phyloP scores from a whole-genome alignment of 2,797 vertebrate species.

The Labroides dimidiatus region DNA sequence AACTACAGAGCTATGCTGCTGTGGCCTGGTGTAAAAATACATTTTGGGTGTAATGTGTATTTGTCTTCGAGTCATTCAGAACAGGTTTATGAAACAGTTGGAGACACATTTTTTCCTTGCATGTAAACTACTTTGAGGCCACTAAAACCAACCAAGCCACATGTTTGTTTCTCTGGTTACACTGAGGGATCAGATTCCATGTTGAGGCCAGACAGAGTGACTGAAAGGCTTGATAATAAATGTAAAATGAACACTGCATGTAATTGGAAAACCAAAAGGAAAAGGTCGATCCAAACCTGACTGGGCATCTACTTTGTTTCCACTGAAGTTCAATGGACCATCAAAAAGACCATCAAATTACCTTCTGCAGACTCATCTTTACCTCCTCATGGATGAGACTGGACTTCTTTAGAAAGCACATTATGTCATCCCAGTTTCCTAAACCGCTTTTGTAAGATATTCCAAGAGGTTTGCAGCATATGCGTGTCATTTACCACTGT shows the following conservation, averaged over 20 bases:
- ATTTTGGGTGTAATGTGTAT: slow-evolving; percentile 34
- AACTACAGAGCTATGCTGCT: slow-evolving; percentile 29
- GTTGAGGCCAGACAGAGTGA: slow-evolving; percentile 6
- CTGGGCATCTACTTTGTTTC: not conserved
- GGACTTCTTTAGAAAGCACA: not conserved
- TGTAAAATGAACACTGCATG: not conserved
- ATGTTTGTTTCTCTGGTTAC: slow-evolving; percentile 31
- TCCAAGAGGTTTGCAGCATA: not conserved
- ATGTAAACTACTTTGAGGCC: not conserved
- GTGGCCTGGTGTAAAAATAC: slow-evolving; percentile 36
- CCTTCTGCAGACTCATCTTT: not conserved
- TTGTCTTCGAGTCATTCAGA: slow-evolving; percentile 14
- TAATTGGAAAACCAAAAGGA: not conserved
- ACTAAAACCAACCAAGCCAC: slow-evolving; percentile 7
- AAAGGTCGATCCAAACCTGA: not conserved
- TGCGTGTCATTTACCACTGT: no score
- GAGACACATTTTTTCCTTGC: not conserved
- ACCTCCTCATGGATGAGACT: not conserved
- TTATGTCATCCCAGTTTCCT: not conserved
- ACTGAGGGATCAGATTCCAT: not conserved
- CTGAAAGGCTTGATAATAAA: not conserved
- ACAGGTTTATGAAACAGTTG: not conserved
- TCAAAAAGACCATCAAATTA: not conserved
- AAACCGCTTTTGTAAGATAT: not conserved
- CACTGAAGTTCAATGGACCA: slow-evolving; percentile 31